Evolutionary conservation across 2,797 vertebrate genomes (phyloP).

Genomic region (Anguilla obscura): DNA sequence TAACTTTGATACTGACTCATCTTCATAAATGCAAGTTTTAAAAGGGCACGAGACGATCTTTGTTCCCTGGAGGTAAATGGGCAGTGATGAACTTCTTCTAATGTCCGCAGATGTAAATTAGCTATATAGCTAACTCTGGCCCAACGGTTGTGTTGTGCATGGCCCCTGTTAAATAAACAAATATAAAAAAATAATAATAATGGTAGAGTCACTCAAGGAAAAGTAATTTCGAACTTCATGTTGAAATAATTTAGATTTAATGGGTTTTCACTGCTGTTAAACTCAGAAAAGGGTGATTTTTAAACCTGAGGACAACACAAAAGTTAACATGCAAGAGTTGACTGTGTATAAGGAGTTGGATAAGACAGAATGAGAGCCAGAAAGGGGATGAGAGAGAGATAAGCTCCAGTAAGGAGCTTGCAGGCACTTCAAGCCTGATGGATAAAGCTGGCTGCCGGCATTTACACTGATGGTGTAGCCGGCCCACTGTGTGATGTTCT

Average conservation of each 20-base stretch:
- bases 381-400: constrained; percentile 36
- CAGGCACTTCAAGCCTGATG: background rate
- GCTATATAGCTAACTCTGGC: too few species aligned
- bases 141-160: too few species aligned
- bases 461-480: background rate
- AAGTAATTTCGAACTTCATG: background rate
- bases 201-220: too few species aligned
- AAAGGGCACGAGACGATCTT: background rate
- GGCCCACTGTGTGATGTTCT: background rate
- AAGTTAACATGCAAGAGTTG: constrained; percentile 6
- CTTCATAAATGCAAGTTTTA: background rate
- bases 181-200: too few species aligned
- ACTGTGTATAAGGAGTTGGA: constrained; percentile 60
- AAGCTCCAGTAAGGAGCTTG: constrained; percentile 43
- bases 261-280: background rate
- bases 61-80: background rate
- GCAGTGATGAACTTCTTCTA: too few species aligned
- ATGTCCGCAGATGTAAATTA: too few species aligned
- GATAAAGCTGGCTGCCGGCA: background rate
- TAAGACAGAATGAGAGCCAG: background rate
- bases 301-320: background rate
- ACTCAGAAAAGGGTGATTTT: background rate
- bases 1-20: too few species aligned
- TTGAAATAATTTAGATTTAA: too few species aligned
- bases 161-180: too few species aligned